phyloP scores from a whole-genome alignment of 2,888 invertebrate genomes.

The Lumbricus terrestris region DNA sequence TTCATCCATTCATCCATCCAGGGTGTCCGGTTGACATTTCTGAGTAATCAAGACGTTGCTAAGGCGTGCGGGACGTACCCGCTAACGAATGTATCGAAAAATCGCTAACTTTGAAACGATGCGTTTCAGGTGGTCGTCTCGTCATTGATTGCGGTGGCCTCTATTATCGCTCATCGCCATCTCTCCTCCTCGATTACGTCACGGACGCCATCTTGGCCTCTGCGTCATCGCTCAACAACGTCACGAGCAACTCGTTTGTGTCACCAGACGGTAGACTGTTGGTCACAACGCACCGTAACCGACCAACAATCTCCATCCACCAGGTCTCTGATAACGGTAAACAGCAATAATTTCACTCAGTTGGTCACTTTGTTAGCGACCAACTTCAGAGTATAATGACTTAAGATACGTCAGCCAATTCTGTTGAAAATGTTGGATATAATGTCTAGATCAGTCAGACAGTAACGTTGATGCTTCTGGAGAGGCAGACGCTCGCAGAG shows the following conservation, averaged over 20 bases:
- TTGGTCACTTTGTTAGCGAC: neutral
- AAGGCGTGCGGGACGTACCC: too few species aligned
- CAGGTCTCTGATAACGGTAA: constrained; percentile 68
- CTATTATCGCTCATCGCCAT: constrained; percentile 55
- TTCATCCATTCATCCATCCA: too few species aligned
- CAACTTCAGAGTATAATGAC: neutral
- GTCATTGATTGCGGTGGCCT: constrained; percentile 73
- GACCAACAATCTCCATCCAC: constrained; percentile 66
- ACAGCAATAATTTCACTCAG: neutral
- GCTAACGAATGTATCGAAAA: neutral
- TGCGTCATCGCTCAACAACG: constrained; percentile 41
- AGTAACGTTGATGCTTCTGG: too few species aligned
- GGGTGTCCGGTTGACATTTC: too few species aligned
- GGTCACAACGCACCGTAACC: constrained; percentile 67
- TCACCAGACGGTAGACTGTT: constrained; percentile 73
- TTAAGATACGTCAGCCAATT: too few species aligned
- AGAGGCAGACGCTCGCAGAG: too few species aligned
- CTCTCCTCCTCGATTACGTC: constrained; percentile 71
- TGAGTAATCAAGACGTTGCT: too few species aligned
- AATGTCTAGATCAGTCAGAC: too few species aligned
- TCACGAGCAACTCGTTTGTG: constrained; percentile 63
- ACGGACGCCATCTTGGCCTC: constrained; percentile 63
- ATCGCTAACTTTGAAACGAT: too few species aligned
- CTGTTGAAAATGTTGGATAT: too few species aligned
- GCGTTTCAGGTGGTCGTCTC: constrained; percentile 69